Conservation (phyloP, 2,797 vertebrate species). For the Lutjanus argentimaculatus region DNA sequence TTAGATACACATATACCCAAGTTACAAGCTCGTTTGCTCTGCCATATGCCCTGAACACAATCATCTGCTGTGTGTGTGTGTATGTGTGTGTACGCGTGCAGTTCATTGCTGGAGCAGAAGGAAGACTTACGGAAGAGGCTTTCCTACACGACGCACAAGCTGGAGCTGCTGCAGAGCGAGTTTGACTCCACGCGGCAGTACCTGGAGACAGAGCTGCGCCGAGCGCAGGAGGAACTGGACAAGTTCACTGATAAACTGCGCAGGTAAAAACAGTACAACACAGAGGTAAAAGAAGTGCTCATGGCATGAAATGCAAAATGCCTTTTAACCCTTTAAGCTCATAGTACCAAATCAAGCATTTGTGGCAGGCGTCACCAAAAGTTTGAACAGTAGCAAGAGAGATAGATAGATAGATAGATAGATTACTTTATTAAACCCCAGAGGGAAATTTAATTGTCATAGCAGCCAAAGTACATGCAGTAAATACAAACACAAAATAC, state of each 20-base stretch:
- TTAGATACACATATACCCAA: slow-evolving; percentile 37
- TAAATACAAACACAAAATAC: no score
- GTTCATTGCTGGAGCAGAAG: slow-evolving; percentile 97
- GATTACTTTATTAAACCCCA: no score
- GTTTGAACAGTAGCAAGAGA: no score
- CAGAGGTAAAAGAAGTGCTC: neutral
- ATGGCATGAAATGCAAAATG: neutral
- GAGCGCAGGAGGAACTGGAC: slow-evolving; percentile 97
- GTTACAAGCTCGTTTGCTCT: slow-evolving; percentile 48
- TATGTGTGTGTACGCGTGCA: slow-evolving; percentile 70
- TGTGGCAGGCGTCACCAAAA: no score
- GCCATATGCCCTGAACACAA: slow-evolving; percentile 33
- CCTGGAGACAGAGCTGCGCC: slow-evolving; percentile 96
- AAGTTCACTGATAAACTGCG: slow-evolving; percentile 98
- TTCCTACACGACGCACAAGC: slow-evolving; percentile 96
- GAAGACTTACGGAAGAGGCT: slow-evolving; percentile 96
- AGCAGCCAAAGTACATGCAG: no score
- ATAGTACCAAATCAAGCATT: no score
- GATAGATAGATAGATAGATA: no score
- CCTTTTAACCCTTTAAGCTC: no score
- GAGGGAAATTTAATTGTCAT: no score
- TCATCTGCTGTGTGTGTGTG: slow-evolving; percentile 39
- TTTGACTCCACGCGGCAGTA: slow-evolving; percentile 97
- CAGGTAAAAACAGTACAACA: slow-evolving; percentile 82
- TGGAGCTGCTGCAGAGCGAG: slow-evolving; percentile 96